A percentile compares a stretch with the other conserved stretches of the same genome.
phyloP scores from a whole-genome alignment of 2,888 invertebrate genomes.

The Serripes groenlandicus region DNA sequence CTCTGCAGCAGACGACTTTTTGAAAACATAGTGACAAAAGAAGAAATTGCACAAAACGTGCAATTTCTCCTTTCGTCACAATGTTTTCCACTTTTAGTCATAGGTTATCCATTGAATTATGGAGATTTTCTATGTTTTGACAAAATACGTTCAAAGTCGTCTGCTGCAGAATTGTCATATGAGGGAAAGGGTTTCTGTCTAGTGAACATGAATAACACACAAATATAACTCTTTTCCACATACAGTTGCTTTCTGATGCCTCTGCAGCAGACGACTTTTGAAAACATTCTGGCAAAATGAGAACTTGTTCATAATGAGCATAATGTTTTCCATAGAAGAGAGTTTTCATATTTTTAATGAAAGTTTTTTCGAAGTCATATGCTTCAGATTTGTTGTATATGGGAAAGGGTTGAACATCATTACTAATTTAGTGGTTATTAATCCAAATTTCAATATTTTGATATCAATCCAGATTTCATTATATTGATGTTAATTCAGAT shows the following conservation, averaged over 20 bases:
- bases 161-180: too few relatives aligned
- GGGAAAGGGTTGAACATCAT: too few relatives aligned
- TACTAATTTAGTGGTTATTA: too few relatives aligned
- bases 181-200: too few relatives aligned
- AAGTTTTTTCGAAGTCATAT: not conserved
- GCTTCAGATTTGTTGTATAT: not conserved
- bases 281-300: not conserved
- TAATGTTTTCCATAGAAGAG: too few relatives aligned
- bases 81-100: not conserved
- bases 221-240: not conserved
- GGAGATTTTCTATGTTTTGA: not conserved
- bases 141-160: too few relatives aligned
- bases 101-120: too few relatives aligned
- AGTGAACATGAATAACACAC: too few relatives aligned
- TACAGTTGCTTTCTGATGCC: not conserved
- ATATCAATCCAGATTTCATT: too few relatives aligned
- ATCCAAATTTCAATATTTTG: too few relatives aligned
- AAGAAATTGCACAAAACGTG: not conserved
- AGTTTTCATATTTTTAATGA: not conserved
- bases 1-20: not conserved
- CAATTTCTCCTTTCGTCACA: conserved; percentile 1
- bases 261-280: not conserved
- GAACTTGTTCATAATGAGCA: not conserved
- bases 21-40: not conserved
- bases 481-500: too few relatives aligned